Evolutionary conservation across 1,140 invertebrate species (phyloP), one percentile per base, ranked within the genome.

Genomic region (Melitaea cinxia): DNA sequence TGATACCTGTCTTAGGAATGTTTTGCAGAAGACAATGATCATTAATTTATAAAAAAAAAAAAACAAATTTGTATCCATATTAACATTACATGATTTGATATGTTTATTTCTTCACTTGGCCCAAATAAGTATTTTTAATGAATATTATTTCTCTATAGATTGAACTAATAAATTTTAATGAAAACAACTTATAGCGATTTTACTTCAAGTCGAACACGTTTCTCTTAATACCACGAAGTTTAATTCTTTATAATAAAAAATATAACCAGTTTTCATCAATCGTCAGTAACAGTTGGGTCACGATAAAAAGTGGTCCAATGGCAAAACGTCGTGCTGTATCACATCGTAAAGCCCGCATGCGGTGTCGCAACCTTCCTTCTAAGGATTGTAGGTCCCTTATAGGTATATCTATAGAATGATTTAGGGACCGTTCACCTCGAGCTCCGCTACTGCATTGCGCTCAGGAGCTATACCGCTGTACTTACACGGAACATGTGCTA

Each of bases 391-490:
- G 61, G 67, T 67, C 68, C 68, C 66, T 65, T 70, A 66, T 54
- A 55, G 50, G 49, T 59, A 64, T 58, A 53, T 55, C 49, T 58
- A 71, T 59, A 65, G 75, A 83, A 82, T 83, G 77, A 82, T 83
- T 81, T 72, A 85, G 74, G 77, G 82, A 85, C 73, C 83, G 63
- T 85, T 88, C 80, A 87, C 83, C 84, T 82, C 83, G 68, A 50
- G 49, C 47, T 70, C 64, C 57, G 60, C 63, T 65, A 63, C 75
- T 66, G 62, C 66, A 62, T 30, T 65, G 56, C 57, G 30, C 53
- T 57, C 47, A 28, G 56, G 45, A 65, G 63, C 54, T 28, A 21
- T 59, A 23, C 21, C 10, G 53, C 35, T 15, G 19, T 65, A 61
- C 24, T 47, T 49, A 15, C 47, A 58, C 42, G 37, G 37, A 19